Evolutionary conservation across 2,113 vertebrate genomes (phyloP).

Genomic region (Dipodomys spectabilis): DNA sequence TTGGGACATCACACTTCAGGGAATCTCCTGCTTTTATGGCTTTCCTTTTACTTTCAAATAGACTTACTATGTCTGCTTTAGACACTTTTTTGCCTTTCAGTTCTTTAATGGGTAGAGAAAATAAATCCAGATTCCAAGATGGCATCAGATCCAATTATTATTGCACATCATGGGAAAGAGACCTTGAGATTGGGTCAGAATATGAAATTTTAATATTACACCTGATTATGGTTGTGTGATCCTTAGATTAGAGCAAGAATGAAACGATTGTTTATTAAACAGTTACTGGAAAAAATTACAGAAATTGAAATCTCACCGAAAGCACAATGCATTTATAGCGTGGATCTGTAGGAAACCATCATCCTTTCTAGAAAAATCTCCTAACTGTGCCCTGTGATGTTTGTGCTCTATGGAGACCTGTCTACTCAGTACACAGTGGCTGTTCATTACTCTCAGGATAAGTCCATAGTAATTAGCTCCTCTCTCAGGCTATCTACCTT

Average conservation of each 20-base stretch:
- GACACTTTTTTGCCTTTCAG: too few species aligned
- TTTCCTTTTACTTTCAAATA: too few species aligned
- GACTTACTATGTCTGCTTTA: too few species aligned
- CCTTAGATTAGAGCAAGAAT: neutral
- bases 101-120: too few species aligned
- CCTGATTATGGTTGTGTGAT: neutral
- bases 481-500: neutral
- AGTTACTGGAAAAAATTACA: neutral
- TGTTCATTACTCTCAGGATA: neutral
- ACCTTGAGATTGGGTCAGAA: neutral
- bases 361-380: neutral
- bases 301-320: slow-evolving; percentile 14
- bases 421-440: neutral
- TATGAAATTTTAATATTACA: neutral
- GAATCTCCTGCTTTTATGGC: too few species aligned
- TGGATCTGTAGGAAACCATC: neutral
- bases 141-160: too few species aligned
- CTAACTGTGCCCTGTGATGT: neutral
- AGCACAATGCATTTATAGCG: neutral
- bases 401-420: neutral
- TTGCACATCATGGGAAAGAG: neutral
- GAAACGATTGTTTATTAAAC: neutral
- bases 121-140: too few species aligned
- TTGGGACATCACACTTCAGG: too few species aligned
- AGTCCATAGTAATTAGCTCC: neutral